Base-by-base conservation (phyloP, 2,888 invertebrate species). In the Quadroppia sp. region DNA sequence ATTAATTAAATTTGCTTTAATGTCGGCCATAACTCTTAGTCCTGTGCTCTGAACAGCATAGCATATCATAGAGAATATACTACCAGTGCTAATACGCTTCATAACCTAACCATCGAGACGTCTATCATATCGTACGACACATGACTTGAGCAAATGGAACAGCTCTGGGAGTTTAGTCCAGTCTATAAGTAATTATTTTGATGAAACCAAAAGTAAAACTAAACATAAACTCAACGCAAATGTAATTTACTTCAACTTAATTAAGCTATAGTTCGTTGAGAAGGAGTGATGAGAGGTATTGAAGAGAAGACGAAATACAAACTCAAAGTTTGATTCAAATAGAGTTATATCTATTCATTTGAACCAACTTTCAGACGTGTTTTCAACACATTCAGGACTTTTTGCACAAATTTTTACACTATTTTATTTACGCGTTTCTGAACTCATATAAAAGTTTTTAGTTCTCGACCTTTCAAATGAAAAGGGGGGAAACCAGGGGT, bases 1-100 rank as follows among this genome's bases (percentile, higher is more conserved):
- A 67, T 67, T 67, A 67, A 67, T 67, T 67, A 67, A 67, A 67
- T 67, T 67, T 67, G n/a, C 40, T 67, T 25, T 67, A 40, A 67
- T 67, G 67, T 67, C 13, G 20, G 42, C 36, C 67, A 67, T 40
- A 67, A 67, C 67, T 67, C n/a, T n/a, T n/a, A n/a, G n/a, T n/a
- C 23, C 36, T 42, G n/a, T 67, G 40, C 40, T 67, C 67, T 36
- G n/a, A 67, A 42, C 67, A 42, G 40, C 42, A 42, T 42, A 67
- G 67, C 42, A 67, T n/a, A n/a, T 40, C 6, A 67, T 11, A 42
- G 67, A 15, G 36, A 42, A 40, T 42, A 67, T n/a, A n/a, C n/a
- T n/a, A n/a, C 40, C 36, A 67, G 40, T 40, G 11, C 40, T 67
- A 67, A 67, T 25, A 56, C 42, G 67, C 42, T 13, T 67, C 67